Evolutionary conservation across 2,113 vertebrate species (phyloP).

Genomic region (Ardeotis arabs): DNA sequence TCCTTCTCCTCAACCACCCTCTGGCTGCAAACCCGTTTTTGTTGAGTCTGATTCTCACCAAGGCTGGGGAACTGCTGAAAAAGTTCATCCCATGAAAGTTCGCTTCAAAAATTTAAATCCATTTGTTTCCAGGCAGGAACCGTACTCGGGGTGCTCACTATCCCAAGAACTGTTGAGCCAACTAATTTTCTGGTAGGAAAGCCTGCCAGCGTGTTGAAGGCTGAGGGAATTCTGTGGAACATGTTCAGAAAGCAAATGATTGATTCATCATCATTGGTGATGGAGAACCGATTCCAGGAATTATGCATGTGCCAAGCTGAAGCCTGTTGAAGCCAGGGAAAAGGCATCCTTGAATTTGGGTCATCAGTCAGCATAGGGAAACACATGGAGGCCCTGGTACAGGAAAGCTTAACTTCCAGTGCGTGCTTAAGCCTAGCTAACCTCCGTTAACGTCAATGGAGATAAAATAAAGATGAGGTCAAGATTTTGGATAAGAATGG

Average conservation of each 20-base stretch:
- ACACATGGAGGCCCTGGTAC: neutral
- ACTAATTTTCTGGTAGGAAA: constrained; percentile 52
- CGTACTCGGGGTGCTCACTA: neutral
- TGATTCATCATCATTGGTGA: constrained; percentile 45
- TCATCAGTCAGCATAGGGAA: constrained; percentile 21
- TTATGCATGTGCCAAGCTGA: constrained; percentile 3
- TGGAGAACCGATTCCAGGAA: constrained; percentile 54
- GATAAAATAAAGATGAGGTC: constrained; percentile 56
- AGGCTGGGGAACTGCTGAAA: neutral
- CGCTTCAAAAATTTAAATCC: neutral
- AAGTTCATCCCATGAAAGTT: neutral
- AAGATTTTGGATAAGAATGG: constrained; percentile 57
- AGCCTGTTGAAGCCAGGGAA: constrained; percentile 29
- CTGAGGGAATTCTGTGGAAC: constrained; percentile 62
- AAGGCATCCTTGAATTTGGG: constrained; percentile 47
- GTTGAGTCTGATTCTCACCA: neutral
- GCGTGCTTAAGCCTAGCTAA: neutral
- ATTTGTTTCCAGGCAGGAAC: constrained; percentile 17
- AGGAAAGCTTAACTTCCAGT: constrained; percentile 19
- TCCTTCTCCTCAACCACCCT: neutral
- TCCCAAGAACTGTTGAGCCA: constrained; percentile 37
- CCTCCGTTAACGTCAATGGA: neutral
- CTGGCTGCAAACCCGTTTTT: neutral
- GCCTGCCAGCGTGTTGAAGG: constrained; percentile 26
- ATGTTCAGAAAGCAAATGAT: constrained; percentile 48